phyloP scores from a whole-genome alignment of 2,113 vertebrate species.

The Tupaia tana region DNA sequence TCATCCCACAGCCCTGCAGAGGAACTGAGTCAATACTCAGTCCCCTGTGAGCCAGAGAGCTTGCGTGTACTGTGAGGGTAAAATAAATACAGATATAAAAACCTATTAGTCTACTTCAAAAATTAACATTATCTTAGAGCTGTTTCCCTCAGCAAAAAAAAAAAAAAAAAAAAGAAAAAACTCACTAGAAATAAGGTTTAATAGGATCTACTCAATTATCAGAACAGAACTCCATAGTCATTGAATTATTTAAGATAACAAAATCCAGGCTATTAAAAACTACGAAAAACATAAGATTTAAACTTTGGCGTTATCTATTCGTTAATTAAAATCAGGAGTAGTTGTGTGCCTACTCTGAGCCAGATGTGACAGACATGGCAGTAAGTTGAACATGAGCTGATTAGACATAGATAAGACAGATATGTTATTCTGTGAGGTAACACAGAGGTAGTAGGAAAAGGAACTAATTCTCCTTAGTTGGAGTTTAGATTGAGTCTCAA shows the following conservation, averaged over 20 bases:
- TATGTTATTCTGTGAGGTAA: not conserved
- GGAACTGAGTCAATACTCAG: not conserved
- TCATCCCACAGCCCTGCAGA: not conserved
- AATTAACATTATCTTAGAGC: not conserved
- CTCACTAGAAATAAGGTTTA: slow-evolving; percentile 20
- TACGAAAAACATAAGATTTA: not conserved
- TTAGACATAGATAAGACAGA: not conserved
- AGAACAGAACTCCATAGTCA: not conserved
- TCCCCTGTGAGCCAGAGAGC: not conserved
- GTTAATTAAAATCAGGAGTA: not conserved
- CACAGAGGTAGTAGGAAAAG: not conserved
- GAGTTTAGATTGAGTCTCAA: not conserved
- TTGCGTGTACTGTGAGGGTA: not conserved
- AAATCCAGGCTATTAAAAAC: not conserved
- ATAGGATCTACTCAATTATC: not conserved
- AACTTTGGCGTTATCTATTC: not conserved
- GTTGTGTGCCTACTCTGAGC: not conserved
- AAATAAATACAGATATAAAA: not conserved
- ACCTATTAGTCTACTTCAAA: not conserved
- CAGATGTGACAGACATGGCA: not conserved
- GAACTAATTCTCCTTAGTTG: not conserved
- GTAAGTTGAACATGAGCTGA: not conserved
- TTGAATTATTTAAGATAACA: not conserved
- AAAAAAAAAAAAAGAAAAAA: too few relatives aligned
- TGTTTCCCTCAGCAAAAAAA: not conserved